Percentiles rank a stretch among this genome's conserved stretches.
phyloP scores from a whole-genome alignment of 2,888 invertebrate genomes.

The Elgonia sp. region DNA sequence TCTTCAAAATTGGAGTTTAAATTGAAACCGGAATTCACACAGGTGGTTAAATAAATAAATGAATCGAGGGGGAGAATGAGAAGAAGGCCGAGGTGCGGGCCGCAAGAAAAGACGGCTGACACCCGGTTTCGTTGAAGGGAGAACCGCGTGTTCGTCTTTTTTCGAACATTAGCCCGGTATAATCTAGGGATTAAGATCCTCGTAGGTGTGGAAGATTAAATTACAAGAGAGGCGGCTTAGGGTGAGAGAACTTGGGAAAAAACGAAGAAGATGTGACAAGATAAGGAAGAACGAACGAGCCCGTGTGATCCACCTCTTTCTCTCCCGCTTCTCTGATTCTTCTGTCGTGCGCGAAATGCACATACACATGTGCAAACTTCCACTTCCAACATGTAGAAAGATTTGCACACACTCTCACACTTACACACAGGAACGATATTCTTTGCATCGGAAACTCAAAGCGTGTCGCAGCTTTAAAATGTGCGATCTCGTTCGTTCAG shows the following conservation, averaged over 20 bases:
- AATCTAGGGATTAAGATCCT: conserved; percentile 83
- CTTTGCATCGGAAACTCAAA: conserved; percentile 64
- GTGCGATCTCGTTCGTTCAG: conserved; percentile 63
- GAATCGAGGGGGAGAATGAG: conserved; percentile 22
- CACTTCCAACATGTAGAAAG: background rate
- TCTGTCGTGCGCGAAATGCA: conserved; percentile 47
- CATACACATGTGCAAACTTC: conserved; percentile 11
- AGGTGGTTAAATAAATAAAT: conserved; percentile 69
- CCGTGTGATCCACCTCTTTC: conserved; percentile 60
- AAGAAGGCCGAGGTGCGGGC: conserved; percentile 20
- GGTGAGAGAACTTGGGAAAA: conserved; percentile 73
- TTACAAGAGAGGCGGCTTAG: conserved; percentile 78
- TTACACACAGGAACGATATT: conserved; percentile 22
- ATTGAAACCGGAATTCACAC: conserved; percentile 48
- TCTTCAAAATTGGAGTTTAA: conserved; percentile 37
- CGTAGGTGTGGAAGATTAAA: conserved; percentile 82
- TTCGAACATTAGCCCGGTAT: conserved; percentile 80
- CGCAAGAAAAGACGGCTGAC: conserved; percentile 62
- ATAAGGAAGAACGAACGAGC: conserved; percentile 71
- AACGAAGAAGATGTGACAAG: conserved; percentile 73
- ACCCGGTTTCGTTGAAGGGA: conserved; percentile 57
- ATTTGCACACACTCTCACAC: background rate
- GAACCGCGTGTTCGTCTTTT: conserved; percentile 72
- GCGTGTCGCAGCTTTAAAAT: conserved; percentile 65
- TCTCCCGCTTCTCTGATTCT: conserved; percentile 43